Evolutionary conservation across 2,113 vertebrate species (phyloP), one percentile per base, ranked within the genome.

Genomic region (Tringa solitaria): DNA sequence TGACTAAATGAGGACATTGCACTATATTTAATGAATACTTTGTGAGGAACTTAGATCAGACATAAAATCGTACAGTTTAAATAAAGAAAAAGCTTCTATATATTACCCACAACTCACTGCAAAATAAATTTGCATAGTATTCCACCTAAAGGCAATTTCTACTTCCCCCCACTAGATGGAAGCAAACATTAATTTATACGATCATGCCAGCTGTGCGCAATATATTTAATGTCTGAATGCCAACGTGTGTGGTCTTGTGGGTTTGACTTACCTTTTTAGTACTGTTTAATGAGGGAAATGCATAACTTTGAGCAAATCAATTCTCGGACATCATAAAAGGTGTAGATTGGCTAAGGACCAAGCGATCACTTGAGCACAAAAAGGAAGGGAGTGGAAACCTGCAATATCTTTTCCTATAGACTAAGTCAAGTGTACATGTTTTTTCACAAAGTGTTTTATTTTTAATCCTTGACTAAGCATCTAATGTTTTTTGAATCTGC

Each of bases 101-200:
- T 30, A 4, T 65, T 51, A 70, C 84, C 90, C 87, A 70, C 32
- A 86, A 78, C 33, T 53, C 64, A 3, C 4, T 20, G 73, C 50
- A 33, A 64, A 37, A 19, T 1, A 6, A 14, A 83, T 96, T 95
- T 95, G 43, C 87, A 14, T 41, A 10, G 17, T 7, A 3, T 26
- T 50, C 41, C 9, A 1, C 30, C 19, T 27, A 2, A 11, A 32
- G 30, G 84, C 35, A 53, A n/a, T 96, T 89, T 91, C 56, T 86
- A 22, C 94, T 91, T 93, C 81, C 79, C 32, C 73, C 97, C 97
- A 94, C 97, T 96, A 98, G 97, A 96, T 97, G 97, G 97, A 69
- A 96, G 96, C 96, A 98, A 89, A 96, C 87, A 48, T 95, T 96
- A 97, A 96, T 91, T 87, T 93, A 92, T 94, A 75, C 30, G 45